Conservation (phyloP, 2,888 invertebrate genomes). For the Crepidodera aurea region DNA sequence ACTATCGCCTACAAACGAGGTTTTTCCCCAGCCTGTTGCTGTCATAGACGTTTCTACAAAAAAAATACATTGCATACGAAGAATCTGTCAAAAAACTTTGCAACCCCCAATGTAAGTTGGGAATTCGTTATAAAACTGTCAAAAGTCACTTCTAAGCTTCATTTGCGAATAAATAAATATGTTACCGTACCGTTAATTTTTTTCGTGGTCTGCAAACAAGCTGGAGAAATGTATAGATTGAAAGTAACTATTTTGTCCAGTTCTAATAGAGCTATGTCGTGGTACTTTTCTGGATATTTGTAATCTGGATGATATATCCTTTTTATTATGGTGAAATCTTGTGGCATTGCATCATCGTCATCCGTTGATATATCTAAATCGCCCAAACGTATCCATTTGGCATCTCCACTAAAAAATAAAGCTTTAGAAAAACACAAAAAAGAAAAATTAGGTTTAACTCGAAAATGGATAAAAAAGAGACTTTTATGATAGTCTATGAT, state of each 20-base stretch:
- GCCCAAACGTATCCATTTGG: conserved; percentile 47
- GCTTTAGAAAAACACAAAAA: too few relatives aligned
- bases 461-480: too few relatives aligned
- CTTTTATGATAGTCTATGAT: too few relatives aligned
- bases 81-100: too few relatives aligned
- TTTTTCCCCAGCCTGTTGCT: background rate
- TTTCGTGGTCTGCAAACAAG: conserved; percentile 56
- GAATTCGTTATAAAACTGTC: too few relatives aligned
- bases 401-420: conserved; percentile 38
- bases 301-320: conserved; percentile 59
- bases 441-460: too few relatives aligned
- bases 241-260: conserved; percentile 56
- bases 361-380: conserved; percentile 57
- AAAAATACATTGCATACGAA: too few relatives aligned
- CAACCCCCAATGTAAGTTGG: too few relatives aligned
- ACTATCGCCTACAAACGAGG: background rate
- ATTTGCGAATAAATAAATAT: too few relatives aligned
- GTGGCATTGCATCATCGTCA: conserved; percentile 57
- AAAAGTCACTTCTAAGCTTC: too few relatives aligned
- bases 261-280: conserved; percentile 64
- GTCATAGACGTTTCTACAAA: background rate
- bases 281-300: conserved; percentile 56
- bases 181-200: conserved; percentile 31
- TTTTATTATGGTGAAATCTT: conserved; percentile 48
- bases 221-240: conserved; percentile 59